A percentile compares a stretch with the other conserved stretches of the same genome.
Evolutionary conservation across 1,140 invertebrate species (phyloP).

Genomic region (Vanessa tameamea): DNA sequence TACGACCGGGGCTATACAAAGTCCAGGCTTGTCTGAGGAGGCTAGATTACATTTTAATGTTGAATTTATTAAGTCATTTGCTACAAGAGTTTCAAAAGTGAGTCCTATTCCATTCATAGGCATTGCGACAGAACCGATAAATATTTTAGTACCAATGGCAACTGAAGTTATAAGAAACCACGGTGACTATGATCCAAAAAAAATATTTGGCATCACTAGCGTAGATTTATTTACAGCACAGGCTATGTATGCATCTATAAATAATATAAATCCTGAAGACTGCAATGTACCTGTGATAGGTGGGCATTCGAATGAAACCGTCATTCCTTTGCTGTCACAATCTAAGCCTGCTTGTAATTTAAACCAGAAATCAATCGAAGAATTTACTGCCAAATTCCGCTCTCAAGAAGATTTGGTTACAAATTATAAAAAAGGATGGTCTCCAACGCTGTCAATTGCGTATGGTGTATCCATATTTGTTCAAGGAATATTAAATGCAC

Average conservation of each 20-base stretch:
- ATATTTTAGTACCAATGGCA: slow-evolving; percentile 86
- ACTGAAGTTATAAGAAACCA: slow-evolving; percentile 84
- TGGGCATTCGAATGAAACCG: slow-evolving; percentile 86
- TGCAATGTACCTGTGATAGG: slow-evolving; percentile 85
- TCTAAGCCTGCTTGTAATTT: slow-evolving; percentile 80
- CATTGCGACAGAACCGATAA: slow-evolving; percentile 87
- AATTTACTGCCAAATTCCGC: slow-evolving; percentile 77
- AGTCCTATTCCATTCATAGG: slow-evolving; percentile 85
- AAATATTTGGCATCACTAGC: slow-evolving; percentile 67
- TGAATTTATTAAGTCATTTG: slow-evolving; percentile 84
- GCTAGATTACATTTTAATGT: slow-evolving; percentile 87
- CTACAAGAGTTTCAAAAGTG: slow-evolving; percentile 78
- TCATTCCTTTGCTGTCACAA: slow-evolving; percentile 85
- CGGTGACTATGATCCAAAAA: slow-evolving; percentile 82
- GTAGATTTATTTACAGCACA: slow-evolving; percentile 71
- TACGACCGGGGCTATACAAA: slow-evolving; percentile 85
- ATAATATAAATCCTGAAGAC: slow-evolving; percentile 80
- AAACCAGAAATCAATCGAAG: slow-evolving; percentile 75
- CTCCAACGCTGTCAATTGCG: slow-evolving; percentile 86
- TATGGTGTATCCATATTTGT: slow-evolving; percentile 63
- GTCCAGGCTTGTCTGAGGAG: slow-evolving; percentile 82
- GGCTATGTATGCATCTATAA: slow-evolving; percentile 82
- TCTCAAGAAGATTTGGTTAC: slow-evolving; percentile 82
- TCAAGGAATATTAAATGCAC: slow-evolving; percentile 29
- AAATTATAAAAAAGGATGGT: slow-evolving; percentile 83